Percentiles rank a stretch among this genome's conserved stretches.
Evolutionary conservation across 2,113 vertebrate genomes (phyloP).

Genomic region (Cyphomyrus discorhynchus): DNA sequence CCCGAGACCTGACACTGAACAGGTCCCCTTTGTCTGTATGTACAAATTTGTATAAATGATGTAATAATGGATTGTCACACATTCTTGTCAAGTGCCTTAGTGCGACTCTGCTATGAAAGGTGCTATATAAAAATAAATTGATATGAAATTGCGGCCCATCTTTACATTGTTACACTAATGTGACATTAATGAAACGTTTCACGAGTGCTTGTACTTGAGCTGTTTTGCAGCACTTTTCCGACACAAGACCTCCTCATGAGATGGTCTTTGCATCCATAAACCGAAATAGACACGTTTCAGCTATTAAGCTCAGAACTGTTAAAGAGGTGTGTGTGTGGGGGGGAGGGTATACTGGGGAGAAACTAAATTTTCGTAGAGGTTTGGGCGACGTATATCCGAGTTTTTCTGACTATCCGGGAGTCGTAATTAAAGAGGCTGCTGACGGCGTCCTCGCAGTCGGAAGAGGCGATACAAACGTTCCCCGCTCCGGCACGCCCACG

Average conservation of each 20-base stretch:
- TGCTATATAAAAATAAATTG: background rate
- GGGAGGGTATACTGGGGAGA: background rate
- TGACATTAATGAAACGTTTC: background rate
- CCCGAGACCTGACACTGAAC: background rate
- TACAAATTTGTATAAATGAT: background rate
- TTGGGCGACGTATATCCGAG: background rate
- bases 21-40: background rate
- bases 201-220: background rate
- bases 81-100: background rate
- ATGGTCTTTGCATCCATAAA: too few species aligned
- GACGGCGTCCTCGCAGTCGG: background rate
- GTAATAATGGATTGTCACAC: background rate
- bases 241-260: background rate
- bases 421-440: background rate
- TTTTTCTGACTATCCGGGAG: background rate
- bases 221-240: background rate
- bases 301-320: background rate
- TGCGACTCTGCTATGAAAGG: background rate
- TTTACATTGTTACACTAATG: background rate
- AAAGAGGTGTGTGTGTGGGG: background rate
- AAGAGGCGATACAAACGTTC: background rate
- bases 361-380: background rate
- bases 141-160: background rate
- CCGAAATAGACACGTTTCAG: background rate
- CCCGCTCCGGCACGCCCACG: background rate